Evolutionary conservation across 92 coral and sea anemone genomes (phyloP).

Genomic region (Diadumene lineata): DNA sequence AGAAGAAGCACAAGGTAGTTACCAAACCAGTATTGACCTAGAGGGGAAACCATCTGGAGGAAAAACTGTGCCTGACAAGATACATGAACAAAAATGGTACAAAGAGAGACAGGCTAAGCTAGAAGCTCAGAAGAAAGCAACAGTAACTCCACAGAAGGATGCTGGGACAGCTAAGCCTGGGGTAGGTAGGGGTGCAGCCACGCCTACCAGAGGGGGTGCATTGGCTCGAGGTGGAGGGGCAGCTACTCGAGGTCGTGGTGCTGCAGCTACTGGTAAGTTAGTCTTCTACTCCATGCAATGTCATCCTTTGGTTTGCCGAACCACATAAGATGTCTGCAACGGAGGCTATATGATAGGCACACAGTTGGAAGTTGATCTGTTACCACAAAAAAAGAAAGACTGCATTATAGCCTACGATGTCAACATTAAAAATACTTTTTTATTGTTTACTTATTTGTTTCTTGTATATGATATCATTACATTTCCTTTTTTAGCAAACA

Average conservation of each 20-base stretch:
- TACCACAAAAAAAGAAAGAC: too few species aligned
- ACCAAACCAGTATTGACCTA: conserved; percentile 74
- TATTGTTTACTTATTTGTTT: too few species aligned
- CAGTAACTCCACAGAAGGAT: conserved; percentile 43
- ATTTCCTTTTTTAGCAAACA: too few species aligned
- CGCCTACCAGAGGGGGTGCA: conserved; percentile 53
- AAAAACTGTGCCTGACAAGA: conserved; percentile 53
- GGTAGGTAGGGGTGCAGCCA: conserved; percentile 46
- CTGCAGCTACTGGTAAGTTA: conserved; percentile 1
- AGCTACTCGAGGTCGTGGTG: conserved; percentile 12
- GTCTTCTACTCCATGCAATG: not conserved
- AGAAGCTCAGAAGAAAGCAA: conserved; percentile 48
- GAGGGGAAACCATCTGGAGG: conserved; percentile 83
- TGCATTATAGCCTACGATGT: not conserved
- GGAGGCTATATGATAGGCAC: too few species aligned
- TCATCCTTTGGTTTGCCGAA: too few species aligned
- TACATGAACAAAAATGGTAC: conserved; percentile 85
- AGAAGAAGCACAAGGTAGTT: conserved; percentile 86
- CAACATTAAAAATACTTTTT: not conserved
- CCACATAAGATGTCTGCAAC: too few species aligned
- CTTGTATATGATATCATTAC: too few species aligned
- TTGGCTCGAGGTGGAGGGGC: conserved; percentile 43
- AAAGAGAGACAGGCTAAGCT: conserved; percentile 66
- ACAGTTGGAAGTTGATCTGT: too few species aligned
- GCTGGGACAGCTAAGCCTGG: conserved; percentile 48